phyloP scores from a whole-genome alignment of 2,888 invertebrate genomes.

The Saturnia pavonia region DNA sequence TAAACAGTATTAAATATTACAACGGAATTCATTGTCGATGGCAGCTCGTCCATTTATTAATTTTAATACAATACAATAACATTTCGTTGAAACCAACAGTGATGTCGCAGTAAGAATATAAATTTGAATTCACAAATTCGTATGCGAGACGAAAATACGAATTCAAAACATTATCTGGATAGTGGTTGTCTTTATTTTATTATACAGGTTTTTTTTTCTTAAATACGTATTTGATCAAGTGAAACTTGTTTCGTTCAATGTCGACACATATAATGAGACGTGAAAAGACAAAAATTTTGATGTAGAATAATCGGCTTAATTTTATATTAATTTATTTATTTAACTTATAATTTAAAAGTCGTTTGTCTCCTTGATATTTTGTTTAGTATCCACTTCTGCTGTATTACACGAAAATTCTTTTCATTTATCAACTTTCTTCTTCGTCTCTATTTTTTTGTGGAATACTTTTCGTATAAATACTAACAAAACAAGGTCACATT shows the following conservation, averaged over 20 bases:
- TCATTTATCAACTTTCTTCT: too few relatives aligned
- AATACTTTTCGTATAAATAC: too few relatives aligned
- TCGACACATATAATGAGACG: not conserved
- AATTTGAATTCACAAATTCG: constrained; percentile 14
- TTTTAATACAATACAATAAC: constrained; percentile 13
- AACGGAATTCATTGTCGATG: not conserved
- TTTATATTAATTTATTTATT: not conserved
- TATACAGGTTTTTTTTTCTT: constrained; percentile 3
- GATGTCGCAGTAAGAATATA: constrained; percentile 12
- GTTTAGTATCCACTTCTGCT: too few relatives aligned
- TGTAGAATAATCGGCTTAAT: not conserved
- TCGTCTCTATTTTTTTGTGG: too few relatives aligned
- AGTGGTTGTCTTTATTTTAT: constrained; percentile 5
- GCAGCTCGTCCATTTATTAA: not conserved
- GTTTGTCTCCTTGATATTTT: not conserved
- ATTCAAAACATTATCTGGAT: constrained; percentile 7
- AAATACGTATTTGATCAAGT: constrained; percentile 6
- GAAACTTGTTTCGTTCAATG: not conserved
- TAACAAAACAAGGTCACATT: too few relatives aligned
- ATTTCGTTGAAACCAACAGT: constrained; percentile 27
- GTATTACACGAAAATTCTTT: too few relatives aligned
- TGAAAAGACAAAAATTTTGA: not conserved
- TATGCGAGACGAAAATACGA: constrained; percentile 11
- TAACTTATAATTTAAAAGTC: too few relatives aligned
- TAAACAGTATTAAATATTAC: not conserved